Conservation (phyloP, 2,113 vertebrate genomes). For the Boulengeromyrus knoepffleri region DNA sequence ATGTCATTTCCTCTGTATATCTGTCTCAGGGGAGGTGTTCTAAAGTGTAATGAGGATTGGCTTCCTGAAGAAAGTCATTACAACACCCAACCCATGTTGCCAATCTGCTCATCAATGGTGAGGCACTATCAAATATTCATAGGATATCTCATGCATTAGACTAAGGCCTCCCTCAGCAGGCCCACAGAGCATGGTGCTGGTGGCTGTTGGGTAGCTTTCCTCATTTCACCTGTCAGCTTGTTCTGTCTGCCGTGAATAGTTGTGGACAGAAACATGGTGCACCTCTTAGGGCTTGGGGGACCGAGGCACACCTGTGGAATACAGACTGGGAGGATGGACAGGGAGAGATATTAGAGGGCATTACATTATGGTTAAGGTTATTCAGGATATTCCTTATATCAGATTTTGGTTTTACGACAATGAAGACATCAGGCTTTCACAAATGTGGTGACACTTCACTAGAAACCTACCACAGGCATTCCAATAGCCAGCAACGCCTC, state of each 20-base stretch:
- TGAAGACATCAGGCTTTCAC: background rate
- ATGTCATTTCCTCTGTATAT: constrained; percentile 1
- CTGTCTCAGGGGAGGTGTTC: constrained; percentile 23
- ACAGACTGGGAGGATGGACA: background rate
- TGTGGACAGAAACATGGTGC: constrained; percentile 6
- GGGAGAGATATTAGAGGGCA: background rate
- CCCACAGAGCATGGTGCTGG: background rate
- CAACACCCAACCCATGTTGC: background rate
- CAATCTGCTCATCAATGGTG: constrained; percentile 38
- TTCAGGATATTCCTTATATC: background rate
- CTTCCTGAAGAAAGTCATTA: constrained; percentile 43
- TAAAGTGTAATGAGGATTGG: constrained; percentile 32
- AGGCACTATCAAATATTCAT: constrained; percentile 44
- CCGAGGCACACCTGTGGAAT: background rate
- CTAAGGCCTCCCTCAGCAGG: constrained; percentile 1
- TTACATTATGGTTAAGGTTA: background rate
- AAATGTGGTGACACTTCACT: background rate
- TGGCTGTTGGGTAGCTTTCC: background rate
- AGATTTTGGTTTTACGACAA: background rate
- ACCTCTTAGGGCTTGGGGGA: background rate
- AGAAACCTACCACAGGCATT: background rate
- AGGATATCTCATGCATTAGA: constrained; percentile 21
- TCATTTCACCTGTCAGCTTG: background rate
- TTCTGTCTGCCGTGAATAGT: constrained; percentile 6
- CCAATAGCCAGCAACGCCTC: background rate